phyloP scores from a whole-genome alignment of 2,888 invertebrate species.

The Xanthia togata region DNA sequence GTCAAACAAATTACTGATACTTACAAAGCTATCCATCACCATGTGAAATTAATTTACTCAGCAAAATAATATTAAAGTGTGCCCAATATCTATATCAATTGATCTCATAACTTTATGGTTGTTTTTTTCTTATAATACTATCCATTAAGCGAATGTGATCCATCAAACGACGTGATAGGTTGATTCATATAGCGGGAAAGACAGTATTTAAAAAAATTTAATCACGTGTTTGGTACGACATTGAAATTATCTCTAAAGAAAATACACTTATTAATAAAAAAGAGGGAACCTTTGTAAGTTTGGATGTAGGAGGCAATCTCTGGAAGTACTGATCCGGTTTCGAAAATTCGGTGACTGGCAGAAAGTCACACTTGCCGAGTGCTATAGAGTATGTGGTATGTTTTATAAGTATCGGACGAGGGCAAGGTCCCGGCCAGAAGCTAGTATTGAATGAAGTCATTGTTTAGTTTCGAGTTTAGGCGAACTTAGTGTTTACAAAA shows the following conservation, averaged over 20 bases:
- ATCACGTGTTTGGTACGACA: not conserved
- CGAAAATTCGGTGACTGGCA: not conserved
- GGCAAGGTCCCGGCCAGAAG: not conserved
- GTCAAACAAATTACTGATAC: conserved; percentile 30
- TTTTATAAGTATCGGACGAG: not conserved
- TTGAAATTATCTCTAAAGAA: not conserved
- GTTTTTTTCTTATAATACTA: conserved; percentile 46
- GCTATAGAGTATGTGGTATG: not conserved
- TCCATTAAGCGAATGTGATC: conserved; percentile 64
- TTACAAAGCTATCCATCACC: conserved; percentile 51
- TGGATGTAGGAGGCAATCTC: not conserved
- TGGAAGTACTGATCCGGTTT: not conserved
- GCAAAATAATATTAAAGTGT: conserved; percentile 40
- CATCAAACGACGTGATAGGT: conserved; percentile 69
- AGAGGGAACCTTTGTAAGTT: not conserved
- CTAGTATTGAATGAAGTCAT: not conserved
- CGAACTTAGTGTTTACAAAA: conserved; percentile 1
- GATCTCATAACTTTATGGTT: conserved; percentile 43
- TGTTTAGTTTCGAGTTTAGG: not conserved
- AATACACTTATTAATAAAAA: not conserved
- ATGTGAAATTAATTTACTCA: conserved; percentile 26
- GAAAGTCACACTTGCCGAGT: not conserved
- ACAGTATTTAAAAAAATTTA: conserved; percentile 22
- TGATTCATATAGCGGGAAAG: conserved; percentile 53
- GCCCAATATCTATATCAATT: conserved; percentile 63